Evolutionary conservation across 2,888 invertebrate species (phyloP).

Genomic region (Noctuana brunneofusca): DNA sequence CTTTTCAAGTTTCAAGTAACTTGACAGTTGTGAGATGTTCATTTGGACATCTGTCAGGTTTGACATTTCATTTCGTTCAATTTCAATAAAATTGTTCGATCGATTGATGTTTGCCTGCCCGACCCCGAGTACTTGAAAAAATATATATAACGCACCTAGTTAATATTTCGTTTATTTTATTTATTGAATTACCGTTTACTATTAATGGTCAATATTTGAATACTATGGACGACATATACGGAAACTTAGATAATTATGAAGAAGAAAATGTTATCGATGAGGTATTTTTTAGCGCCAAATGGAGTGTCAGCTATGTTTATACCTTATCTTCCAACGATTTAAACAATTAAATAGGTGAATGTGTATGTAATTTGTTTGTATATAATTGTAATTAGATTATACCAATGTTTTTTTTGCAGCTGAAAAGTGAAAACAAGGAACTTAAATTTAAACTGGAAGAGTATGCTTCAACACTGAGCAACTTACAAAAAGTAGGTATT

Average conservation of each 20-base stretch:
- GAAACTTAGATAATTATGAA: conserved; percentile 68
- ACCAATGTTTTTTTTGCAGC: conserved; percentile 50
- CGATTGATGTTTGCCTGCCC: too few species aligned
- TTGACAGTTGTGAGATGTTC: too few species aligned
- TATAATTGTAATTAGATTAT: not conserved
- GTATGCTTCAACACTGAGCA: conserved; percentile 52
- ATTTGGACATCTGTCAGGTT: too few species aligned
- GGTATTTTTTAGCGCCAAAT: conserved; percentile 73
- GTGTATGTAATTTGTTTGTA: not conserved
- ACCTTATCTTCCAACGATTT: not conserved
- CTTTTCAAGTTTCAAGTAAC: too few species aligned
- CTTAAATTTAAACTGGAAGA: conserved; percentile 62
- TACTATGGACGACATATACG: conserved; percentile 66
- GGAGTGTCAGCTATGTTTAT: conserved; percentile 36
- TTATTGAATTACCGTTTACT: not conserved
- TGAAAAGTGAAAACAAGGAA: conserved; percentile 63
- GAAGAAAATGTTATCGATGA: conserved; percentile 57
- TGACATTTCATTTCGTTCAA: too few species aligned
- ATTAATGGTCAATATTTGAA: not conserved
- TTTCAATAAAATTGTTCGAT: too few species aligned
- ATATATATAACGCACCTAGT: too few species aligned
- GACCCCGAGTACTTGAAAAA: too few species aligned
- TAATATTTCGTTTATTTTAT: too few species aligned
- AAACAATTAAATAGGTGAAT: not conserved
- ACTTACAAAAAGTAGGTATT: conserved; percentile 67